Percentiles rank a stretch among this genome's conserved stretches.
phyloP scores from a whole-genome alignment of 2,888 invertebrate species.

The Encarsia formosa region DNA sequence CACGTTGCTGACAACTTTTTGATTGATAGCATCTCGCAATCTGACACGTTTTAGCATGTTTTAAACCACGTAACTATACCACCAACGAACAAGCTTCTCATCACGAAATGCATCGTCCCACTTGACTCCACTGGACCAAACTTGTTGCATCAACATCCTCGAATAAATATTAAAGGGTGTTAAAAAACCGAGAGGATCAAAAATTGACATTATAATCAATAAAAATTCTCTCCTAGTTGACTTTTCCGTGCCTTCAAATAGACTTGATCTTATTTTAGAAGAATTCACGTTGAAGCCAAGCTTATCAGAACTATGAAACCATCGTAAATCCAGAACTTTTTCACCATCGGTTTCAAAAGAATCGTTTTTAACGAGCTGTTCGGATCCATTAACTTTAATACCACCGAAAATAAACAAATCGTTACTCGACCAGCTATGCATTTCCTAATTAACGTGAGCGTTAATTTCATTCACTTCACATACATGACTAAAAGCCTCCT shows the following conservation, averaged over 20 bases:
- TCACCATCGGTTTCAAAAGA: neutral
- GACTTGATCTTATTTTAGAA: neutral
- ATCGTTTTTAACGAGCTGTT: neutral
- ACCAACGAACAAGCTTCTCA: neutral
- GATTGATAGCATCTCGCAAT: neutral
- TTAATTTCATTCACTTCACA: neutral
- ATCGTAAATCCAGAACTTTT: conserved; percentile 1
- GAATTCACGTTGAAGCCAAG: neutral
- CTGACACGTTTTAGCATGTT: neutral
- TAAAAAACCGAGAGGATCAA: conserved; percentile 1
- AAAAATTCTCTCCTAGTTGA: conserved; percentile 5
- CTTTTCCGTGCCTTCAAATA: neutral
- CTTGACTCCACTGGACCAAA: neutral
- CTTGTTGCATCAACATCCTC: no score
- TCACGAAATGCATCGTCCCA: neutral
- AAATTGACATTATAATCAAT: neutral
- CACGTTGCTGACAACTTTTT: neutral
- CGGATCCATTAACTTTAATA: no score
- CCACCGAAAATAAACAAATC: neutral
- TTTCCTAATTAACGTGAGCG: neutral
- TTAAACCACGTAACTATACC: neutral
- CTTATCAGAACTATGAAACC: neutral
- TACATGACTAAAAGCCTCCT: neutral
- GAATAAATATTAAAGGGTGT: neutral
- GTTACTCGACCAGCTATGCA: neutral